A percentile compares a stretch with the other conserved stretches of the same genome.
phyloP scores from a whole-genome alignment of 2,888 invertebrate genomes.

The Atethmia centrago region DNA sequence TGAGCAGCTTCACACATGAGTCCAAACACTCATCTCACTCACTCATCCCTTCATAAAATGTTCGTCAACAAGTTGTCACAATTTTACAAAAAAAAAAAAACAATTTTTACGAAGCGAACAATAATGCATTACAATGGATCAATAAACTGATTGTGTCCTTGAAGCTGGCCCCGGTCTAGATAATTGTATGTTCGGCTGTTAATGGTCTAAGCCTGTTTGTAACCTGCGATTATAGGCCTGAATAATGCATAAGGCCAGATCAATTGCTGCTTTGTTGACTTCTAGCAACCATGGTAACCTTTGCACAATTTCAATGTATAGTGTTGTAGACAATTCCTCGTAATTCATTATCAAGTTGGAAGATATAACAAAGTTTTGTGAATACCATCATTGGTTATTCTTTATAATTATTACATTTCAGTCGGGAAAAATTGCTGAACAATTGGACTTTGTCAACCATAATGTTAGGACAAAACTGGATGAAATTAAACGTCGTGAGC shows the following conservation, averaged over 20 bases:
- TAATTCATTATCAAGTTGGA: not conserved
- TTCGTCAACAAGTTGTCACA: not conserved
- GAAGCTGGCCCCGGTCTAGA: not conserved
- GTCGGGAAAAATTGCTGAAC: slow-evolving; percentile 97
- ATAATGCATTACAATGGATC: not conserved
- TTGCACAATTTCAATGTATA: not conserved
- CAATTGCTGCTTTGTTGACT: not conserved
- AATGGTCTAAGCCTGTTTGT: not conserved
- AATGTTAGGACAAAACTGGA: slow-evolving; percentile 96
- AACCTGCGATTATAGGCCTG: not conserved
- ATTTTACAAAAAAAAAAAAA: not conserved
- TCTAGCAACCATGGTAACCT: not conserved
- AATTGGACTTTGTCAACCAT: slow-evolving; percentile 97
- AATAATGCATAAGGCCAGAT: not conserved
- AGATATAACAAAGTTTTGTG: not conserved
- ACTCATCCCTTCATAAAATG: not conserved
- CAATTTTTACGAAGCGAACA: not conserved
- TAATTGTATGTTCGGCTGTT: not conserved
- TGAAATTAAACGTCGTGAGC: slow-evolving; percentile 97
- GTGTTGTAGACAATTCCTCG: not conserved
- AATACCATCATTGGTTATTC: not conserved
- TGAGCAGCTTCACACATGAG: not conserved
- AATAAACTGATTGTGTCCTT: not conserved
- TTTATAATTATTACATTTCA: slow-evolving; percentile 78
- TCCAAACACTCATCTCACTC: not conserved